Evolutionary conservation across 2,888 invertebrate genomes (phyloP).

Genomic region (Diachrysia chrysitis): DNA sequence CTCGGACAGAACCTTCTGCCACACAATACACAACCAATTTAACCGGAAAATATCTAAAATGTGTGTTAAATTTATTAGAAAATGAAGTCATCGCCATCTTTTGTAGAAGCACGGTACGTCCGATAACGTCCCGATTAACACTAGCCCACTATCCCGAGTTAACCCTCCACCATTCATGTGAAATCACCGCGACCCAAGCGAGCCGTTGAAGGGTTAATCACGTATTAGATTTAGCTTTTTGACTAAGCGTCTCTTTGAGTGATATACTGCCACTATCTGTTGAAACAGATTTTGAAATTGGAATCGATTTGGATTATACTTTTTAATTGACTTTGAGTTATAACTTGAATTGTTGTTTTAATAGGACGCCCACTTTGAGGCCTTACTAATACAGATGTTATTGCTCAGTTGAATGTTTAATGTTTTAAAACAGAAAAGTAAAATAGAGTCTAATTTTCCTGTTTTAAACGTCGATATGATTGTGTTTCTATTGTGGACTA

Average conservation of each 20-base stretch:
- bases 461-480: background rate
- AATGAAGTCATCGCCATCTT: constrained; percentile 65
- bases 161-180: constrained; percentile 61
- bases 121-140: constrained; percentile 60
- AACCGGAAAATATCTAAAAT: constrained; percentile 36
- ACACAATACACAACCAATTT: constrained; percentile 20
- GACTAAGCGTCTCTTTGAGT: constrained; percentile 61
- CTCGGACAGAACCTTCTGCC: constrained; percentile 12
- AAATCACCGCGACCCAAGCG: constrained; percentile 66
- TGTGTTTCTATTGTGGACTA: background rate
- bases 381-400: background rate
- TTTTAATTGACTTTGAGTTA: constrained; percentile 8
- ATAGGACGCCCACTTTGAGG: no score
- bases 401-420: background rate
- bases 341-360: background rate
- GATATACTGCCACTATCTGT: constrained; percentile 47
- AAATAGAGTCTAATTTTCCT: no score
- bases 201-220: constrained; percentile 65
- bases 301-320: constrained; percentile 14
- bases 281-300: constrained; percentile 40
- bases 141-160: constrained; percentile 46
- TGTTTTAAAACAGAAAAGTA: no score
- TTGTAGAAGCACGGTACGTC: constrained; percentile 55
- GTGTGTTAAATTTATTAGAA: constrained; percentile 67
- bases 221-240: constrained; percentile 64